Base-by-base conservation (phyloP, 1,140 invertebrate species). In the Leptinotarsa undecemlineata region DNA sequence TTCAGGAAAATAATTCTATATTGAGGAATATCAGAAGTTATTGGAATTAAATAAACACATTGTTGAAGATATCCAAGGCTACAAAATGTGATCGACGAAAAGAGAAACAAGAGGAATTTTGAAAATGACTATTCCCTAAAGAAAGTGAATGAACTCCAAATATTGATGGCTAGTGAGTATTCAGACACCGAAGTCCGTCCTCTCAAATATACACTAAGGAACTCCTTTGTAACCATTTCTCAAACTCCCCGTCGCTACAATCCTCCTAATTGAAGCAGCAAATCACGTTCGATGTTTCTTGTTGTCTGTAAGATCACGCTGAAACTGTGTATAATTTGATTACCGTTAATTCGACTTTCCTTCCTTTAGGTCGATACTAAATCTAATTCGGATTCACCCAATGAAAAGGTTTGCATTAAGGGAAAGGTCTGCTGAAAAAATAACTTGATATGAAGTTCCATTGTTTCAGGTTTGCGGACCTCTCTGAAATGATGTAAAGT, bases 311-410 rank as follows among this genome's bases (percentile, higher is more conserved):
- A 15, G 51, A 57, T 57, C n/a, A 57, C 51, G 17, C 51, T 17
- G 51, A 57, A 57, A 57, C 51, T 57, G 51, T 57, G 51, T 57
- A 57, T 57, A 57, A 57, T 57, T 19, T 17, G 51, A 57, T 57
- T 14, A 57, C 51, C 15, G 51, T 57, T 57, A 57, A 57, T 57
- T 57, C 51, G 51, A 57, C n/a, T 57, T 17, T 4, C 51, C 4
- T 57, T 19, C 51, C 51, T 42, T 42, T 11, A 42, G 51, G n/a
- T n/a, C 51, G 51, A 19, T 57, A n/a, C 51, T 57, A n/a, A 19
- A 57, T 57, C n/a, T 57, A 17, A 57, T 57, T n/a, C 51, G 17
- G 15, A 17, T n/a, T 19, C 51, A 14, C n/a, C 14, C 51, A 15
- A 57, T 57, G 51, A 14, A 19, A 57, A 42, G 15, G 15, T 57